Base-by-base conservation (phyloP, 2,888 invertebrate species). In the Volucella zonaria region DNA sequence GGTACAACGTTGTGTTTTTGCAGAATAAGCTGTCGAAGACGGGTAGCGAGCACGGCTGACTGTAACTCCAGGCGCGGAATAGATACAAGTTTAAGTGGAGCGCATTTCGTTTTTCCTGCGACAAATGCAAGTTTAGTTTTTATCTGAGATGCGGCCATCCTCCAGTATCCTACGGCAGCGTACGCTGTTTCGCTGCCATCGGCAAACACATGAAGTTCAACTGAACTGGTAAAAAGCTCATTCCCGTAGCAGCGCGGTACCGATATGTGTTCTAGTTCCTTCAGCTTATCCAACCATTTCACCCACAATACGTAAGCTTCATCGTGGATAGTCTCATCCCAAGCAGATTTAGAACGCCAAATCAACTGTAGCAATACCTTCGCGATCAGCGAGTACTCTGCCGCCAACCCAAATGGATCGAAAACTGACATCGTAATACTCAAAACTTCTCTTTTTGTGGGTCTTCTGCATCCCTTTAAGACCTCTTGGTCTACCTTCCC, bases 401-500 rank as follows among this genome's bases (percentile, higher is more conserved):
- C 47, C 0, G 87, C 76, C 1, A 88, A 49, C 0, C 87, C 89
- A 1, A 23, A 31, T 31, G 31, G 4, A 31, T 31, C 31, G 6
- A 31, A 31, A 31, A 31, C 31, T 31, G 31, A 88, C 88, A 89
- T 88, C 1, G 87, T 77, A 0, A 87, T 54, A 0, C 87, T 56
- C 1, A 88, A 54, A 6, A 87, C 61, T 31, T 87, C 67, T 1
- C 87, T 71, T 42, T 88, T 88, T 6, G 87, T 88, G 1, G 86
- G 87, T 12, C 58, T 56, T 12, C 62, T 42, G 18, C 31, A 31
- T 31, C 58, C 47, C 6, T 31, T n/a, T 31, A 70, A 45, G 38
- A 82, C 45, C 42, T 82, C 75, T 1, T 12, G 42, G 3, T 52
- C 11, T 8, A 76, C 47, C 43, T 59, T 42, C 18, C 61, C 14